Evolutionary conservation across 2,113 vertebrate species (phyloP).

Genomic region (Gasterosteus aculeatus): DNA sequence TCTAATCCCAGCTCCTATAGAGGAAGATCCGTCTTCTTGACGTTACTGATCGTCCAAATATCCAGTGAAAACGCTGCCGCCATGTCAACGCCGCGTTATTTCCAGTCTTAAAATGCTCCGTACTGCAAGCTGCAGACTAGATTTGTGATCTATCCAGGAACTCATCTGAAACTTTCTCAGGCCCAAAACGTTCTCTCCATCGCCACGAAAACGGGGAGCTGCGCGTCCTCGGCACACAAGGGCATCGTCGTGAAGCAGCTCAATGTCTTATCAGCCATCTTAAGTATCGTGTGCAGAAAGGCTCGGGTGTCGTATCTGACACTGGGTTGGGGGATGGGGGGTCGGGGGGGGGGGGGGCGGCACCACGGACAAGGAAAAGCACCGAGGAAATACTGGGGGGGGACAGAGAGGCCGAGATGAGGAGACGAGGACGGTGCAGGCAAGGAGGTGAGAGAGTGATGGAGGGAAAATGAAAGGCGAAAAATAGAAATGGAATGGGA

Average conservation of each 20-base stretch:
- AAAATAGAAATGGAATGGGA: conserved; percentile 81
- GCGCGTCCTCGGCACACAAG: conserved; percentile 73
- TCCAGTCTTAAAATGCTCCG: conserved; percentile 27
- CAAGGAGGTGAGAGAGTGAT: conserved; percentile 67
- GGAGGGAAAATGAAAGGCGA: conserved; percentile 76
- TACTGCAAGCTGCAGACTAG: conserved; percentile 23
- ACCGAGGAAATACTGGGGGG: conserved; percentile 73
- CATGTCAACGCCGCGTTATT: conserved; percentile 19
- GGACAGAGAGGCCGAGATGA: conserved; percentile 40
- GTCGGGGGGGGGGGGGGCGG: not conserved
- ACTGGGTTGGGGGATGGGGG: conserved; percentile 54
- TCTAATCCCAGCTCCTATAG: conserved; percentile 42
- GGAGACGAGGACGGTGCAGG: conserved; percentile 59
- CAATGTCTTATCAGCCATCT: conserved; percentile 79
- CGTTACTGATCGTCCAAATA: conserved; percentile 23
- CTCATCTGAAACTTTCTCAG: conserved; percentile 67
- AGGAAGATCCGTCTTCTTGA: conserved; percentile 35
- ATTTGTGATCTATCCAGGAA: conserved; percentile 59
- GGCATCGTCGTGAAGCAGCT: conserved; percentile 78
- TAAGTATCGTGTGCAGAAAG: conserved; percentile 74
- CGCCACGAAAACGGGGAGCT: conserved; percentile 68
- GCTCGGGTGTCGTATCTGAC: conserved; percentile 64
- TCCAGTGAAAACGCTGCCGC: conserved; percentile 10
- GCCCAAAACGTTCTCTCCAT: conserved; percentile 74
- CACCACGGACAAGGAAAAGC: conserved; percentile 73